Percentiles rank a stretch among this genome's conserved stretches.
These are phyloP conservation scores for Acanthisitta chloris DNA, from an alignment of 2,113 vertebrate genomes.

Conservation along the genomic window DNA sequence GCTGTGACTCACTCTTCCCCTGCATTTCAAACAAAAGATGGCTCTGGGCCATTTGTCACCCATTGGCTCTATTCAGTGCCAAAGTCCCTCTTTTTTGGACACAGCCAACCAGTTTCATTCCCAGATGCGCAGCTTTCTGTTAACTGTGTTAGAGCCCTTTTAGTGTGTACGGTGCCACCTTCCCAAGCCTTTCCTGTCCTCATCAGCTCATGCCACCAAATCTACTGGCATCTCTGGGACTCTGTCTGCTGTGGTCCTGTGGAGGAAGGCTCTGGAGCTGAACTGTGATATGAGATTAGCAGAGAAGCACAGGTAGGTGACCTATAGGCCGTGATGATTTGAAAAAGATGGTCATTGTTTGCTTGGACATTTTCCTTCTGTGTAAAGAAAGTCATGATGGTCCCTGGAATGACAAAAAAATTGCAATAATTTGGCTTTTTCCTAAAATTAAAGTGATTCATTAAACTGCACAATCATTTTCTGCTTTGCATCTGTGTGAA, in stretches of 20 bases:
- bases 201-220: not conserved
- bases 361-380: not conserved
- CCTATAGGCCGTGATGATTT: too few species aligned
- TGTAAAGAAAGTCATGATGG: not conserved
- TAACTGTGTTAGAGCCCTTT: not conserved
- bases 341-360: not conserved
- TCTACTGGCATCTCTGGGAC: not conserved
- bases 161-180: not conserved
- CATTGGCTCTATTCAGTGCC: not conserved
- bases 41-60: constrained; percentile 4
- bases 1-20: constrained; percentile 25
- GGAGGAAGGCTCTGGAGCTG: not conserved
- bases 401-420: not conserved
- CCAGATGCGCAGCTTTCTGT: not conserved
- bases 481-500: not conserved
- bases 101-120: not conserved
- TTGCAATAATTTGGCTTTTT: not conserved
- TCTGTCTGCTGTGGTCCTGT: not conserved
- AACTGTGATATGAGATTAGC: not conserved
- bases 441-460: not conserved
- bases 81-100: not conserved
- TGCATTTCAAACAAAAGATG: not conserved
- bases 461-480: not conserved
- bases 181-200: not conserved
- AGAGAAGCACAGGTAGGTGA: not conserved